phyloP scores from a whole-genome alignment of 2,888 invertebrate genomes.

The Synanthedon andrenaeformis region DNA sequence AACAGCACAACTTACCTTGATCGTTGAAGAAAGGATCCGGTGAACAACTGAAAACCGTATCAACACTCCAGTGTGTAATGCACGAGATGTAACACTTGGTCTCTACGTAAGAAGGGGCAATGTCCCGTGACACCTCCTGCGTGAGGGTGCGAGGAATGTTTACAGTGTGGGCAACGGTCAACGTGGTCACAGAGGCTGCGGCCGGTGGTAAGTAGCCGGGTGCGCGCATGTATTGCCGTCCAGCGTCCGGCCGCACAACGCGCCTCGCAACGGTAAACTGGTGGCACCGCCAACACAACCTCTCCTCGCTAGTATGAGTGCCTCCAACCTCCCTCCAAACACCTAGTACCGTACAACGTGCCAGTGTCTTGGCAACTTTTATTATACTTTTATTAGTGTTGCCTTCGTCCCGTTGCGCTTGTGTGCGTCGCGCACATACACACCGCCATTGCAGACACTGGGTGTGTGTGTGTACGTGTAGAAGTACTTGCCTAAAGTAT shows the following conservation, averaged over 20 bases:
- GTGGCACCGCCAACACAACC: constrained; percentile 60
- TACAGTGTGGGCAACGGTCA: constrained; percentile 28
- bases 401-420: constrained; percentile 22
- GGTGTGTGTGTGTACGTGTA: constrained; percentile 42
- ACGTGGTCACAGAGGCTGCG: constrained; percentile 24
- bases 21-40: constrained; percentile 54
- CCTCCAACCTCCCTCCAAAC: constrained; percentile 68
- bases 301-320: constrained; percentile 64
- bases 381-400: constrained; percentile 62
- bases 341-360: constrained; percentile 68
- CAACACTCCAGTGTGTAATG: constrained; percentile 61
- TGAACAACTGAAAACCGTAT: constrained; percentile 57
- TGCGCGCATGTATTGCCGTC: constrained; percentile 57
- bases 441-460: constrained; percentile 12
- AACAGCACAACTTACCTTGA: constrained; percentile 36
- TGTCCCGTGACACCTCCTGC: constrained; percentile 34
- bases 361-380: constrained; percentile 65
- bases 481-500: constrained; percentile 44
- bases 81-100: constrained; percentile 63
- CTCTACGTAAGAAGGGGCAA: constrained; percentile 35
- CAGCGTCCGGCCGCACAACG: constrained; percentile 66
- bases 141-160: constrained; percentile 25
- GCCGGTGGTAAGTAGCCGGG: constrained; percentile 37
- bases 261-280: constrained; percentile 71
- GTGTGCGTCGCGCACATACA: constrained; percentile 46